Percentiles rank a stretch among this genome's conserved stretches.
Evolutionary conservation across 2,113 vertebrate species (phyloP).

Genomic region (Gopherus evgoodei): DNA sequence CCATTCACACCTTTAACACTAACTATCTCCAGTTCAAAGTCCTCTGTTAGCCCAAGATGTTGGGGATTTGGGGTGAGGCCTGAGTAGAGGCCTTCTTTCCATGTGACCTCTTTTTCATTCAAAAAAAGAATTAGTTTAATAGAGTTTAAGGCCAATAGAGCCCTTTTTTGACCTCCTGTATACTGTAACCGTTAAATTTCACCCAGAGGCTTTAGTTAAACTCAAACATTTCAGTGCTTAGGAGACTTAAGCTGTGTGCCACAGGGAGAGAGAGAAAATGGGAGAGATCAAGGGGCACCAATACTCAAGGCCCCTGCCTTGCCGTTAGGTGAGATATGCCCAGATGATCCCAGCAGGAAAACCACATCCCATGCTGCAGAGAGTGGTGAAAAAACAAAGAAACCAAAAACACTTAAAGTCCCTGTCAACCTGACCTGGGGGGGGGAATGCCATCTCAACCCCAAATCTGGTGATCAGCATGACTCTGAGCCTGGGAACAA

Average conservation of each 20-base stretch:
- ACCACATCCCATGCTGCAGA: not conserved
- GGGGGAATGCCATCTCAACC: not conserved
- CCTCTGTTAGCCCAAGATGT: not conserved
- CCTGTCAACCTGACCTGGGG: not conserved
- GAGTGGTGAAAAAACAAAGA: not conserved
- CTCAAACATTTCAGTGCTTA: not conserved
- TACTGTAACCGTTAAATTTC: not conserved
- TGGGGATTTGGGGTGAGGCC: not conserved
- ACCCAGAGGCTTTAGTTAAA: not conserved
- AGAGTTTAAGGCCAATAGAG: not conserved
- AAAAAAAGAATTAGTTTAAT: not conserved
- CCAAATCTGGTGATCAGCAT: not conserved
- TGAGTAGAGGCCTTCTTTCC: not conserved
- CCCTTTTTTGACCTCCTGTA: not conserved
- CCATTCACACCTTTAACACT: not conserved
- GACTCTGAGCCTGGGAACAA: not conserved
- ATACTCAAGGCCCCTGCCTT: not conserved
- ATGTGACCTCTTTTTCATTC: not conserved
- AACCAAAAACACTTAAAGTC: not conserved
- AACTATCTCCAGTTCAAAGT: not conserved
- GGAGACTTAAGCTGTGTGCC: not conserved
- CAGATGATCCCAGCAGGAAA: not conserved
- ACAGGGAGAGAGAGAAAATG: not conserved
- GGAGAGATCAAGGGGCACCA: not conserved
- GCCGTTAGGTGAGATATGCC: not conserved